Conservation (phyloP, 2,888 invertebrate species). For the Cheilosia vulpina region DNA sequence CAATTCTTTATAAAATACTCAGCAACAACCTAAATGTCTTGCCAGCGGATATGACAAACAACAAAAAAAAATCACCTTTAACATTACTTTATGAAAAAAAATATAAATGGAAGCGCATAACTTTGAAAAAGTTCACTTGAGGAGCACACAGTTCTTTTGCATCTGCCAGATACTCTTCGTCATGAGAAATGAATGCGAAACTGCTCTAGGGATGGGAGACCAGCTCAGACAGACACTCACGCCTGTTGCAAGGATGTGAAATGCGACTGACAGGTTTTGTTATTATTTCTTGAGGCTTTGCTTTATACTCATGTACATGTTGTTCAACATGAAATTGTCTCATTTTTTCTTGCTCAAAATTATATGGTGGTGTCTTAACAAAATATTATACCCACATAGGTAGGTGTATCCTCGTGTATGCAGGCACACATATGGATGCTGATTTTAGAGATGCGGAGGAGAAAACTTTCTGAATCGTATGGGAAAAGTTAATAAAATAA, state of each 20-base stretch:
- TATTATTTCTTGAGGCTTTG: constrained; percentile 25
- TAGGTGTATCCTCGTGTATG: background rate
- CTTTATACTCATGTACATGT: constrained; percentile 2
- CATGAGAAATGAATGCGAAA: constrained; percentile 4
- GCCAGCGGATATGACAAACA: background rate
- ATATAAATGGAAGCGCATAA: constrained; percentile 2
- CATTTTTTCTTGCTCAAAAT: background rate
- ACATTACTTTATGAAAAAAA: background rate
- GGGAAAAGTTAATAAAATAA: constrained; percentile 10
- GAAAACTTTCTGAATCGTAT: background rate
- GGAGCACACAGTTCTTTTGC: background rate
- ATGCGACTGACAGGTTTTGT: constrained; percentile 29
- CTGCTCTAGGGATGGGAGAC: background rate
- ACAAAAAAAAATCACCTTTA: background rate
- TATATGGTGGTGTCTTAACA: background rate
- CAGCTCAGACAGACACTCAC: constrained; percentile 4
- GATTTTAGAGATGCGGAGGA: background rate
- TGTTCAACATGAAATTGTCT: constrained; percentile 21
- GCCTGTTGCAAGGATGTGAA: constrained; percentile 18
- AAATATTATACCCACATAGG: background rate
- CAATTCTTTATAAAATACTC: background rate
- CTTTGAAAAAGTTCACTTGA: constrained; percentile 5
- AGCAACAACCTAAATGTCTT: background rate
- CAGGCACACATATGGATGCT: background rate
- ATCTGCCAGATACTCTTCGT: constrained; percentile 18